Base-by-base conservation (phyloP, 2,797 vertebrate species). In the Neopelma chrysocephalum region DNA sequence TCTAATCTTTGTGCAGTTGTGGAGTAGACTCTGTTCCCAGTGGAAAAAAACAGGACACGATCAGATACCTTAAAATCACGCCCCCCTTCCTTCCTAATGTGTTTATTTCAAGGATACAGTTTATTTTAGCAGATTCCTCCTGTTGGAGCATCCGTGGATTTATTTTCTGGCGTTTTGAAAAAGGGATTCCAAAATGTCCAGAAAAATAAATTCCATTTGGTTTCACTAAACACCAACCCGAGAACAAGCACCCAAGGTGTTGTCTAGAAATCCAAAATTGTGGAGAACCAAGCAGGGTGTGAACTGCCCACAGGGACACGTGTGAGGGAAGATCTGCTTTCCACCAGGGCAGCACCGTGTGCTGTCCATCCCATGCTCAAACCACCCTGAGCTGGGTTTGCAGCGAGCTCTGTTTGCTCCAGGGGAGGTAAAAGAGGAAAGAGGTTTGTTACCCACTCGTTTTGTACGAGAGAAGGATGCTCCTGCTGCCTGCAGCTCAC, bases 271-370 rank as follows among this genome's bases (percentile, higher is more conserved):
- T 26, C 43, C 40, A 73, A 58, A 84, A 4, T 19, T 47, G 38
- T 81, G 36, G 26, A 40, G 56, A 60, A 25, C 27, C 66, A 54
- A 10, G 26, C 15, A n/a, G 89, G 65, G 42, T 21, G 22, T 27
- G 48, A 4, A 45, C 42, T 56, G 11, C 68, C 72, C 42, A 69
- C 51, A 61, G 6, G 76, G 77, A 25, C 4, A 0, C 3, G 12
- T 5, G 34, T 60, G 57, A 45, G 14, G 43, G 70, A 51, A 16
- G 11, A 34, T 23, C 53, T 68, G 4, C 8, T 42, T 32, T 7
- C 27, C 45, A 12, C 53, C 12, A 7, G 12, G 47, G 15, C 29
- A 58, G 71, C 75, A 45, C 9, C 0, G 0, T 3, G 29, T 68
- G 68, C 47, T 57, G 61, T 13, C 65, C 65, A 20, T 18, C 68